These are phyloP conservation scores for Orthosia incerta DNA, from an alignment of 2,888 invertebrate species.

Conservation along the genomic window DNA sequence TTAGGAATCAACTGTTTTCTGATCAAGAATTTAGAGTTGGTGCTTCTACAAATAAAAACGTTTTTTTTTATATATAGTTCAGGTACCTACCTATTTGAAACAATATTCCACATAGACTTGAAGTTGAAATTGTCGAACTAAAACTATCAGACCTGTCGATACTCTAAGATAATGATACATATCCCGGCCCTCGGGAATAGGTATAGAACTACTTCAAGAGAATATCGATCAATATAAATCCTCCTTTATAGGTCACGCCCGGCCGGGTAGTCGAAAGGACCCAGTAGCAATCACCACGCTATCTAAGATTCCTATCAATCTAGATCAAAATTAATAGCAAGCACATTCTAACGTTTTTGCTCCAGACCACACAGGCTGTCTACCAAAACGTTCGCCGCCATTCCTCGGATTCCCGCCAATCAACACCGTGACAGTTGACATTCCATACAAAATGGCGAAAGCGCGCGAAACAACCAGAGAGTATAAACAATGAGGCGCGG, in stretches of 20 bases:
- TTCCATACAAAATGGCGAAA: conserved; percentile 80
- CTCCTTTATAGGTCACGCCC: conserved; percentile 56
- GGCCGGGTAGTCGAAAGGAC: conserved; percentile 24
- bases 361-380: conserved; percentile 71
- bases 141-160: conserved; percentile 47
- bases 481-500: conserved; percentile 69
- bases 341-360: conserved; percentile 59
- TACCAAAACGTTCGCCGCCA: conserved; percentile 68
- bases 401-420: conserved; percentile 74
- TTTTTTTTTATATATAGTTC: background rate
- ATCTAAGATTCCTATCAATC: conserved; percentile 56
- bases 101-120: conserved; percentile 5
- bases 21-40: too few relatives aligned
- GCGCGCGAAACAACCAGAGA: conserved; percentile 76
- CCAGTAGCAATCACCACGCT: conserved; percentile 31
- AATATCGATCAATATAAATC: conserved; percentile 62
- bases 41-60: too few relatives aligned
- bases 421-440: conserved; percentile 82
- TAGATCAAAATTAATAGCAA: conserved; percentile 56
- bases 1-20: too few relatives aligned
- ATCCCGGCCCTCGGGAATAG: conserved; percentile 26
- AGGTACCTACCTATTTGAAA: conserved; percentile 2
- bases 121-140: conserved; percentile 40
- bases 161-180: conserved; percentile 57
- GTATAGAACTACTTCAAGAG: conserved; percentile 25